Evolutionary conservation across 2,113 vertebrate genomes (phyloP).

Genomic region (Gracilinanus agilis): DNA sequence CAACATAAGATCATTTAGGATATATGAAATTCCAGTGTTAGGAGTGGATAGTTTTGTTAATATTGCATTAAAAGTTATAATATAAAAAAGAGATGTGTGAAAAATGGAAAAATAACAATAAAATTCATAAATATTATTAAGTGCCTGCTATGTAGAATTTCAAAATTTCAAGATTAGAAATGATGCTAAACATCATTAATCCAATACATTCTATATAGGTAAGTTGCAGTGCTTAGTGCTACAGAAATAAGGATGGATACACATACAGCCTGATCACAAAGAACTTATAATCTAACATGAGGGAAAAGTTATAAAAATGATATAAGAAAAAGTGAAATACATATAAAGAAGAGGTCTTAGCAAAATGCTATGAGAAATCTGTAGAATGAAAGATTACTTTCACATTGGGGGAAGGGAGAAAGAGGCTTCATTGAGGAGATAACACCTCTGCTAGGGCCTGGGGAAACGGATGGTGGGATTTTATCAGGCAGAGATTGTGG

Average conservation of each 20-base stretch:
- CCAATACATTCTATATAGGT: background rate
- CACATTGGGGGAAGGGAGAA: background rate
- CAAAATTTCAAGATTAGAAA: background rate
- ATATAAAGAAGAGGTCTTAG: background rate
- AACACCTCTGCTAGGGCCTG: background rate
- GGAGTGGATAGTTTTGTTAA: background rate
- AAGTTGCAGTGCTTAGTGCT: background rate
- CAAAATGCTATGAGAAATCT: background rate
- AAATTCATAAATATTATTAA: conserved; percentile 27
- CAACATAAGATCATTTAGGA: conserved; percentile 41
- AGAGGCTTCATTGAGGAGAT: background rate
- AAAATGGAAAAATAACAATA: conserved; percentile 32
- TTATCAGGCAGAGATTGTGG: background rate
- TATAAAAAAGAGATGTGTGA: background rate
- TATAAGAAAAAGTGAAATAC: background rate
- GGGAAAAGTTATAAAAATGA: background rate
- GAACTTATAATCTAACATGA: background rate
- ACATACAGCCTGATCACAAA: background rate
- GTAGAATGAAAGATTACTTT: background rate
- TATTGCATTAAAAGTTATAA: conserved; percentile 46
- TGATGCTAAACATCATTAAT: background rate
- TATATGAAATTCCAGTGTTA: conserved; percentile 23
- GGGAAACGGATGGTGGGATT: background rate
- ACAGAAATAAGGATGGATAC: background rate
- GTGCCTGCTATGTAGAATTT: background rate